phyloP scores from a whole-genome alignment of 1,140 invertebrate genomes.

The Macrobrachium nipponense region DNA sequence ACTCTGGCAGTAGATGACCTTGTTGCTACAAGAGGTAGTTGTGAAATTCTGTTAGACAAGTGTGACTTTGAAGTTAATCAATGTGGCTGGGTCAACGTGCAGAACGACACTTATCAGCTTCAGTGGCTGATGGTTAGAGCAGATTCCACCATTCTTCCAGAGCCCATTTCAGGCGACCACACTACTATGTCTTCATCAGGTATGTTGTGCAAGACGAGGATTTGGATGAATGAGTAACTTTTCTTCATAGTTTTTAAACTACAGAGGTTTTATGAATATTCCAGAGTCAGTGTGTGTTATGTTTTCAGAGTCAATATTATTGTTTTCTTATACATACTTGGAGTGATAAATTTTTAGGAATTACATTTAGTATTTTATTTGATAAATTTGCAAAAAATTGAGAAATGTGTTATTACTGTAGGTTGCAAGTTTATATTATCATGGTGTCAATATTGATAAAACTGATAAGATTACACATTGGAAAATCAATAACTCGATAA shows the following conservation, averaged over 20 bases:
- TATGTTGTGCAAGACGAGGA: background rate
- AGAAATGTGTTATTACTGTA: no score
- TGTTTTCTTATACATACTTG: no score
- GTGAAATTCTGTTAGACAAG: background rate
- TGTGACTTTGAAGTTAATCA: conserved; percentile 34
- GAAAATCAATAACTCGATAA: no score
- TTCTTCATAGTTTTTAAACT: background rate
- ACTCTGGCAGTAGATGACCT: conserved; percentile 36
- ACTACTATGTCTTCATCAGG: conserved; percentile 14
- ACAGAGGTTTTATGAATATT: no score
- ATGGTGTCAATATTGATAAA: no score
- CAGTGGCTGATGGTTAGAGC: conserved; percentile 11
- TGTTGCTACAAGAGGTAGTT: conserved; percentile 4
- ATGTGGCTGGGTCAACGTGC: conserved; percentile 20
- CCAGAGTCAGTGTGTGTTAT: no score
- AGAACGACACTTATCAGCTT: conserved; percentile 2
- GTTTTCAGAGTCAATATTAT: no score
- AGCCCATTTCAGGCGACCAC: conserved; percentile 30
- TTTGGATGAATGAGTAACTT: background rate
- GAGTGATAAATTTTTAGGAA: no score
- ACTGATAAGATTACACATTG: no score
- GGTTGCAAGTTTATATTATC: no score
- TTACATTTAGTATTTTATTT: no score
- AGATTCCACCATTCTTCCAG: background rate
- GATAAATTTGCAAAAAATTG: no score